phyloP scores from a whole-genome alignment of 2,888 invertebrate genomes.

The Cacoxenus indagator region DNA sequence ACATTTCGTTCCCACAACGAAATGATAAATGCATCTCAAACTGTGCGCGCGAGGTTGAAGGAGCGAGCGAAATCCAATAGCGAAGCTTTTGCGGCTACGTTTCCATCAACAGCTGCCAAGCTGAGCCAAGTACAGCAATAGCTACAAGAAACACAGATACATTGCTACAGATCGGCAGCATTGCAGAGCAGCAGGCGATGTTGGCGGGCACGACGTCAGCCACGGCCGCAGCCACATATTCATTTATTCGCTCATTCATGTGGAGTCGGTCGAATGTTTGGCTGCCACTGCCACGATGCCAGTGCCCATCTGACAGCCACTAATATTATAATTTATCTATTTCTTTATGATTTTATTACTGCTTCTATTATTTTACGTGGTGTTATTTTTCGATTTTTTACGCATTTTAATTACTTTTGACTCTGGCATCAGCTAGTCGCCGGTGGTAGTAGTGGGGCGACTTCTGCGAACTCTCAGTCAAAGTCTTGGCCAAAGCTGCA shows the following conservation, averaged over 20 bases:
- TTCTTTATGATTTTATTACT: slow-evolving; percentile 50
- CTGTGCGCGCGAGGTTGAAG: slow-evolving; percentile 49
- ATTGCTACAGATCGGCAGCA: neutral
- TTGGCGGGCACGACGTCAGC: neutral
- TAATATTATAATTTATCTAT: slow-evolving; percentile 46
- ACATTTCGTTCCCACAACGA: slow-evolving; percentile 46
- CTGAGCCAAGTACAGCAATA: slow-evolving; percentile 29
- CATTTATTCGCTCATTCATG: slow-evolving; percentile 1
- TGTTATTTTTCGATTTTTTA: neutral
- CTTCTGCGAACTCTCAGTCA: neutral
- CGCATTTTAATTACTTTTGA: slow-evolving; percentile 51
- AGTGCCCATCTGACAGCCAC: slow-evolving; percentile 31
- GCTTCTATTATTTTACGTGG: slow-evolving; percentile 43
- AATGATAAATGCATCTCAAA: slow-evolving; percentile 60
- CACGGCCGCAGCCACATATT: neutral
- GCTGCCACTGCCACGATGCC: slow-evolving; percentile 7
- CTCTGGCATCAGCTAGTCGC: slow-evolving; percentile 21
- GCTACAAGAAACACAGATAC: too few relatives aligned
- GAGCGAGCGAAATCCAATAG: slow-evolving; percentile 28
- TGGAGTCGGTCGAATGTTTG: neutral
- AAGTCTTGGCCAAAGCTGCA: neutral
- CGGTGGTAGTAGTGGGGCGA: neutral
- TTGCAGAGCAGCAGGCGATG: neutral
- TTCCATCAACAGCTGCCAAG: slow-evolving; percentile 25
- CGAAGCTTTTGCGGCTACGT: neutral